These are phyloP conservation scores for Trachelus troglodyta DNA, from an alignment of 2,888 invertebrate species.

Conservation along the genomic window DNA sequence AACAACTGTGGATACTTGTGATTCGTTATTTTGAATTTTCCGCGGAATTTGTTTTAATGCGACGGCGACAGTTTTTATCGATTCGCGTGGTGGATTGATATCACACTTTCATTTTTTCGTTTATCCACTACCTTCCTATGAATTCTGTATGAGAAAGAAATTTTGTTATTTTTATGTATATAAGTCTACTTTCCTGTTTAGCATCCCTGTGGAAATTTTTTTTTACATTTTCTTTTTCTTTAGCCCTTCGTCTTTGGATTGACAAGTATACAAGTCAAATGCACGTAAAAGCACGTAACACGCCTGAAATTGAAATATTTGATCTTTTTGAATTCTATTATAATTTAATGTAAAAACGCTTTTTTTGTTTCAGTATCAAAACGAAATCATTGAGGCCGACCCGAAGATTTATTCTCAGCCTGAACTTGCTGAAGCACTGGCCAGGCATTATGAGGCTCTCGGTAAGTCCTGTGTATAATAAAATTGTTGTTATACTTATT, in stretches of 20 bases:
- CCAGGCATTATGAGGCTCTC: constrained; percentile 32
- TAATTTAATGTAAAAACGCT: too few species aligned
- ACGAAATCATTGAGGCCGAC: constrained; percentile 16
- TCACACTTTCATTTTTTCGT: background rate
- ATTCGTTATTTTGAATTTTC: background rate
- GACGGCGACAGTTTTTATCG: background rate
- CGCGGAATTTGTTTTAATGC: background rate
- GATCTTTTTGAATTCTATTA: background rate
- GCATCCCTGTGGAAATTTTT: background rate
- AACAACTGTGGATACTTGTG: background rate
- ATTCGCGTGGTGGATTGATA: background rate
- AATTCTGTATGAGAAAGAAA: background rate
- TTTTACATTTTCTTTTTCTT: background rate
- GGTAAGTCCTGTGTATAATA: constrained; percentile 26
- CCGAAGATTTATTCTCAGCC: constrained; percentile 28
- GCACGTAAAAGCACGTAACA: background rate
- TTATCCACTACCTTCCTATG: background rate
- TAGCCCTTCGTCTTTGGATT: background rate
- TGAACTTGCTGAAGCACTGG: constrained; percentile 33
- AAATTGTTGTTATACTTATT: background rate
- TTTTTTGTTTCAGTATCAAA: constrained; percentile 15
- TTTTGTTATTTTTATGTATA: background rate
- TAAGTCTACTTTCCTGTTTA: background rate
- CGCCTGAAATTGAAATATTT: background rate
- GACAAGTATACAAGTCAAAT: background rate